Conservation (phyloP, 1,140 invertebrate genomes). For the Amyelois transitella region DNA sequence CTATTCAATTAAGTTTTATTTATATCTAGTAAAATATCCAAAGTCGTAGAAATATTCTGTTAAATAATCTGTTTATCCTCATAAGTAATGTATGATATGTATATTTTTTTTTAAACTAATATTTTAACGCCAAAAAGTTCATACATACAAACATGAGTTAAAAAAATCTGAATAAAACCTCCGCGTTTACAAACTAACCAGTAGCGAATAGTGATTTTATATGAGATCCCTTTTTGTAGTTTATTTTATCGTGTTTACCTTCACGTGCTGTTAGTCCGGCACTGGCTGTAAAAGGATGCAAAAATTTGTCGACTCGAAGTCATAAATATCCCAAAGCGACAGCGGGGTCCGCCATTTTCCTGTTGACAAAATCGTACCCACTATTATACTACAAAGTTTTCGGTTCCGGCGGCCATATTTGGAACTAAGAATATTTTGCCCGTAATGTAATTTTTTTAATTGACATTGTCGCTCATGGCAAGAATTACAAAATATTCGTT, state of each 20-base stretch:
- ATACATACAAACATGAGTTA: no score
- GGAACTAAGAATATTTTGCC: background rate
- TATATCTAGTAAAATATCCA: no score
- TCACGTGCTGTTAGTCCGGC: constrained; percentile 45
- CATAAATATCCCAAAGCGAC: constrained; percentile 65
- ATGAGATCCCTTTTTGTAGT: background rate
- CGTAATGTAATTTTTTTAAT: background rate
- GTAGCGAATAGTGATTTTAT: background rate
- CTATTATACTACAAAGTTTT: constrained; percentile 22
- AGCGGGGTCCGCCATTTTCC: constrained; percentile 62
- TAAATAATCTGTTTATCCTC: no score
- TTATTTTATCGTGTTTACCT: constrained; percentile 18
- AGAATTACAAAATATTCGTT: background rate
- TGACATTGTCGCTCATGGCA: background rate
- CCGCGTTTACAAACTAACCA: no score
- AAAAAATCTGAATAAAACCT: no score
- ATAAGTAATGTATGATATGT: no score
- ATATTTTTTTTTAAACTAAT: no score
- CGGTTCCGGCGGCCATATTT: background rate
- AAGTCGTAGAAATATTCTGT: no score
- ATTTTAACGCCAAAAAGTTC: no score
- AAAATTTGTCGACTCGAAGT: constrained; percentile 58
- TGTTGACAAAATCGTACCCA: constrained; percentile 63
- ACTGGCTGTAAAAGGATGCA: constrained; percentile 59
- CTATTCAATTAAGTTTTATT: no score